Evolutionary conservation across 1,140 invertebrate species (phyloP).

Genomic region (Gryllus bimaculatus): DNA sequence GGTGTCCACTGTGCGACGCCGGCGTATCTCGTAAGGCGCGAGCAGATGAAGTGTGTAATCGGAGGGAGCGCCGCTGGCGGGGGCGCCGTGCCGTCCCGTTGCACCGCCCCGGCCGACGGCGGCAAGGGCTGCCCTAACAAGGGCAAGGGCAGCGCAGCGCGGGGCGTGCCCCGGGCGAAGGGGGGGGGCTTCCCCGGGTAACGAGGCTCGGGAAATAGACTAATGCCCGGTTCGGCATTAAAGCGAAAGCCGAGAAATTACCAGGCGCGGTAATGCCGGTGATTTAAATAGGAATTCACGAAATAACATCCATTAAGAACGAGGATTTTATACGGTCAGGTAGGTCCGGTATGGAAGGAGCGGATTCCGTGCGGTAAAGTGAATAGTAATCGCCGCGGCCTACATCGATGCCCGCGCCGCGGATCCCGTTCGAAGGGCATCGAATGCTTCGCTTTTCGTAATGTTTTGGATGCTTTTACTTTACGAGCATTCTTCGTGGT

Average conservation of each 20-base stretch:
- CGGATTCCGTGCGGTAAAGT: background rate
- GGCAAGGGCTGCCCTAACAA: background rate
- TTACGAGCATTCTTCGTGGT: too few relatives aligned
- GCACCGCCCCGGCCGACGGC: too few relatives aligned
- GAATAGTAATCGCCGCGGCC: background rate
- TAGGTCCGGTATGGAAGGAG: background rate
- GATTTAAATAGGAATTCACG: background rate
- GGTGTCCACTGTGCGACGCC: too few relatives aligned
- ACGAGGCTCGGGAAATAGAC: background rate
- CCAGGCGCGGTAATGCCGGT: background rate
- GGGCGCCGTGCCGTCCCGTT: too few relatives aligned
- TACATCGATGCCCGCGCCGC: too few relatives aligned
- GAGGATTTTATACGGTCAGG: background rate
- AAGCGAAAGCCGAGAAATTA: background rate
- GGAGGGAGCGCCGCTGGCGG: background rate
- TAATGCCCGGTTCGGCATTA: background rate
- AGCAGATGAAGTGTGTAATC: constrained; percentile 4
- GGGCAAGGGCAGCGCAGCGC: too few relatives aligned
- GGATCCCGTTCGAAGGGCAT: too few relatives aligned
- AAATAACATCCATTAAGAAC: background rate
- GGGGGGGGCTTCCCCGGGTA: background rate
- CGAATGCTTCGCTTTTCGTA: too few relatives aligned
- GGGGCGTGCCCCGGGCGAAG: too few relatives aligned
- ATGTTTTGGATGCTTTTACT: too few relatives aligned
- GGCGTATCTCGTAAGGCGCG: background rate